Conservation (phyloP, 2,888 invertebrate species). For the Agriopis leucophaearia region DNA sequence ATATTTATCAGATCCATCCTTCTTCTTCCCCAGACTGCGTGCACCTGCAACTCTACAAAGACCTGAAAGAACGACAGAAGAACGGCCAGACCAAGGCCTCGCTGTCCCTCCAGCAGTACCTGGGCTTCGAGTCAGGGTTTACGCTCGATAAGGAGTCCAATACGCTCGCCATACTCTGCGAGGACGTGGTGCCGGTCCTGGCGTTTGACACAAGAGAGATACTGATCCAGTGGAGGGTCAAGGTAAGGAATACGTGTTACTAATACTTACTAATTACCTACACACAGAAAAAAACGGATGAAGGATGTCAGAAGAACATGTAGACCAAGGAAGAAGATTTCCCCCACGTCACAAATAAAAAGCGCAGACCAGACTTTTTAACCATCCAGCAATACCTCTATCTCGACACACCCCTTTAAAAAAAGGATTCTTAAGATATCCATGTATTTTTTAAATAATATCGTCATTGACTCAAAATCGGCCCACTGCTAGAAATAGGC, state of each 20-base stretch:
- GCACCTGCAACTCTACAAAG: constrained; percentile 95
- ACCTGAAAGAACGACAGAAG: constrained; percentile 94
- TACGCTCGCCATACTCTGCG: constrained; percentile 95
- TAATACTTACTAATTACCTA: background rate
- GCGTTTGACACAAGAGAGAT: constrained; percentile 95
- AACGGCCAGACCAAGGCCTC: constrained; percentile 96
- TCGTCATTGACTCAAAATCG: no score
- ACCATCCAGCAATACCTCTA: no score
- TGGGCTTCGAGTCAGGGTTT: constrained; percentile 95
- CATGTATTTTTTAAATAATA: no score
- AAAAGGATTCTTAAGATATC: no score
- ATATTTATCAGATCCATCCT: background rate
- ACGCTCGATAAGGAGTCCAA: constrained; percentile 96
- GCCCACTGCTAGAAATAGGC: no score
- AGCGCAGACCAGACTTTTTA: no score
- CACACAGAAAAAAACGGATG: background rate
- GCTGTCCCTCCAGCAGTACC: constrained; percentile 94
- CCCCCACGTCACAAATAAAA: no score
- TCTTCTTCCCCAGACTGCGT: constrained; percentile 91
- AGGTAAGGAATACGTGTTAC: constrained; percentile 59
- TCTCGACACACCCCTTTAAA: no score
- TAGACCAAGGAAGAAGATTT: background rate
- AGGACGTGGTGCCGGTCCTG: constrained; percentile 93
- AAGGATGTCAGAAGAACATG: background rate
- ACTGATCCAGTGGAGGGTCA: constrained; percentile 94